Evolutionary conservation across 2,113 vertebrate genomes (phyloP), one percentile per base, ranked within the genome.

Genomic region (Mustelus asterias): DNA sequence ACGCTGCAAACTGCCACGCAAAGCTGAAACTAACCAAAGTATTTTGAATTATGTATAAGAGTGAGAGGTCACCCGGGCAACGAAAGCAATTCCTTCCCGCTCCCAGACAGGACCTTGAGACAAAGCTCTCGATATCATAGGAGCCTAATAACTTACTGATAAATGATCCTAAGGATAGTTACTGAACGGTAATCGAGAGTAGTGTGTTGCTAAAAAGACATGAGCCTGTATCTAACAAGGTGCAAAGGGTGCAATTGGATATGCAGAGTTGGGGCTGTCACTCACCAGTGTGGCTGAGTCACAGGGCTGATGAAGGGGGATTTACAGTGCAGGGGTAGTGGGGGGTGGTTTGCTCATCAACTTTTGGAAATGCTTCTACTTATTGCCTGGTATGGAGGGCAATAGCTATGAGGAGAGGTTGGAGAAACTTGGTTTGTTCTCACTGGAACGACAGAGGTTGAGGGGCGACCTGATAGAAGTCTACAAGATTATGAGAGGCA

Each of bases 11-110:
- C 89, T 33, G 60, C 58, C 16, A 37, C 9, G 18, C 89, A 92
- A n/a, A 63, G 13, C 60, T 65, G 58, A 92, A 65, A 92, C 60
- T 65, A 65, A 65, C 60, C 60, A 93, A 93, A 93, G 89, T 65
- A 65, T 67, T 65, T 93, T 93, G 89, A 93, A 93, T 93, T 93
- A 93, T 93, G 89, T 67, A 93, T 93, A 93, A 93, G 60, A 93
- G 14, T 63, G 63, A 22, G 60, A 63, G 89, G 60, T 93, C 7
- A 20, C 60, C 89, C 60, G 65, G 89, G n/a, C 60, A 93, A 93
- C 33, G 20, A 93, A 44, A 93, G 89, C 89, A 93, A 93, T 67
- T 93, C 63, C n/a, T n/a, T 93, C 89, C 89, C 65, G 89, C 20
- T 37, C 44, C 89, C 89, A 92, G 89, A 92, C 89, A 92, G 89